Evolutionary conservation across 1,140 invertebrate genomes (phyloP).

Genomic region (Drosophila funebris): DNA sequence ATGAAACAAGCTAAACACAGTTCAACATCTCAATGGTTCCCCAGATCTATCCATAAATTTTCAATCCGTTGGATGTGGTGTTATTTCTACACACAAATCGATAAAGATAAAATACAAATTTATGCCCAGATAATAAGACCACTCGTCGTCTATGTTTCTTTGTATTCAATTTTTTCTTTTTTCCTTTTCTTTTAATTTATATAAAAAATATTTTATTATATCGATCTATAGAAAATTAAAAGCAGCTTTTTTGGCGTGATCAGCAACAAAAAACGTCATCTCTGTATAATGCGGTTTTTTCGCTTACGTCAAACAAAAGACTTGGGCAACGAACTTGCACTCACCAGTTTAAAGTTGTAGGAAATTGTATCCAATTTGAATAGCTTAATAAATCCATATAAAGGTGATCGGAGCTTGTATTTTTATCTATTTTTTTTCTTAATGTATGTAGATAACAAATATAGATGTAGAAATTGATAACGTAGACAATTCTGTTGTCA

Average conservation of each 20-base stretch:
- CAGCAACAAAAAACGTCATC: conserved; percentile 41
- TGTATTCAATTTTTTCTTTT: not conserved
- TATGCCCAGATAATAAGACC: conserved; percentile 56
- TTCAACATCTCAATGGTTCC: not conserved
- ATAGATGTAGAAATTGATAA: conserved; percentile 56
- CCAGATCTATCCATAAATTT: not conserved
- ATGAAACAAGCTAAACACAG: conserved; percentile 33
- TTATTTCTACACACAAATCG: conserved; percentile 56
- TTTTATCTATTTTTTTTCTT: not conserved
- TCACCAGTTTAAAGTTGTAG: conserved; percentile 70
- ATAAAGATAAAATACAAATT: conserved; percentile 63
- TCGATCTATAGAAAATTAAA: conserved; percentile 49
- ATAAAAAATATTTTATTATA: conserved; percentile 43
- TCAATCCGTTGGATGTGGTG: conserved; percentile 5
- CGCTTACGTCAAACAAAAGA: conserved; percentile 54
- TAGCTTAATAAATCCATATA: conserved; percentile 70
- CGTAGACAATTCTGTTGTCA: conserved; percentile 41
- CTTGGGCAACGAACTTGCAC: conserved; percentile 73
- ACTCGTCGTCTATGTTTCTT: not conserved
- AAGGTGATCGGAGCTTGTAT: conserved; percentile 24
- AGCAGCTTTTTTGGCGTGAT: conserved; percentile 49
- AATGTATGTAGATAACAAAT: conserved; percentile 46
- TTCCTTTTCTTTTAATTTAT: conserved; percentile 35
- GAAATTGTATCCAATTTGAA: conserved; percentile 77
- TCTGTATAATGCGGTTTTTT: not conserved